Evolutionary conservation across 53 echinoderm and acorn worm species (phyloP), one percentile per base, ranked within the genome.

Genomic region (Stichopus horrens): DNA sequence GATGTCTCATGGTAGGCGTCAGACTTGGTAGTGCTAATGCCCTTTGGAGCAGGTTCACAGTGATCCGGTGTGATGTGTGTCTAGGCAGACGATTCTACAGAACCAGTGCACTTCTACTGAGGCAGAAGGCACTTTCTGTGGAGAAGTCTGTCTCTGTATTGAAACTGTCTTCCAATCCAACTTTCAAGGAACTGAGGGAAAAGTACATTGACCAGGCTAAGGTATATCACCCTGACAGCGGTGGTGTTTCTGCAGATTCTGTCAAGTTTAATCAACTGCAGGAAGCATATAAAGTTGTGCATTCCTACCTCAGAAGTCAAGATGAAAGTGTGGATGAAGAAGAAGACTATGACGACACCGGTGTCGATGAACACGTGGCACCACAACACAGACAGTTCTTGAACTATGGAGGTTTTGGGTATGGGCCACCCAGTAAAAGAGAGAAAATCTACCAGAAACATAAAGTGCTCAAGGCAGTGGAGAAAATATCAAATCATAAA

Each of bases 301-400:
- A 89, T n/a, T 66, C 88, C 9, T 91, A 94, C n/a, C 55, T 94
- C 22, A 74, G 92, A 55, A 89, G 88, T 63, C 74, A 54, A 37
- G 71, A 83, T n/a, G 58, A 74, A 13, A 60, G 76, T 16, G 23
- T 51, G 23, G 51, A 54, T 68, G 77, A 88, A 52, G 90, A 91
- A 52, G 79, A 91, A 79, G 67, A 73, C 10, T 74, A 53, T 54
- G 77, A 76, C 8, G 91, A 83, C 1, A 75, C 60, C 37, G 53
- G 23, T 54, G 92, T 88, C 79, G 86, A 88, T 23, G 85, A 89
- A 21, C 93, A 96, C 79, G 88, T 92, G 4, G 93, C 92, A 16
- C 94, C 92, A 20, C 96, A 96, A 65, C 96, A 96, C 67, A 75
- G 96, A 51, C 94, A 96, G 84, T 96, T 91, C 53, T 74, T 96